Percentiles rank a stretch among this genome's conserved stretches.
Conservation (phyloP, 2,888 invertebrate species). For the Dione juno region DNA sequence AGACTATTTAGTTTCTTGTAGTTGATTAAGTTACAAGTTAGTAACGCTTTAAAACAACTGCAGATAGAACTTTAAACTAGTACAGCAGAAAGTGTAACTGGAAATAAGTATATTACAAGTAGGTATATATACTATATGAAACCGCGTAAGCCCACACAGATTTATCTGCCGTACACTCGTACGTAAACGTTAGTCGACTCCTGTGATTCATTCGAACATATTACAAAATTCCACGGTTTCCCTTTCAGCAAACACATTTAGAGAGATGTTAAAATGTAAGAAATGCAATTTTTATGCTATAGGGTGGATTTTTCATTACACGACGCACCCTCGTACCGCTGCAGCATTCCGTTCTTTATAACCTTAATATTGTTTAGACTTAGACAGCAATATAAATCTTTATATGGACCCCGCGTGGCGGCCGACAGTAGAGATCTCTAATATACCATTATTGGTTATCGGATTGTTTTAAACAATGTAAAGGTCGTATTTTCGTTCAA, state of each 20-base stretch:
- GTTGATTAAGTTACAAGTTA: background rate
- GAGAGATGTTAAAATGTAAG: conserved; percentile 53
- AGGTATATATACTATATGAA: background rate
- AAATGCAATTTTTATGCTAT: conserved; percentile 59
- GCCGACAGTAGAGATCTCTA: conserved; percentile 38
- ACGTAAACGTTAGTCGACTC: background rate
- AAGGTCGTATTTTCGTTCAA: conserved; percentile 53
- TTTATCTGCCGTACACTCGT: background rate
- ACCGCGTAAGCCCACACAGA: background rate
- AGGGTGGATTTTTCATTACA: conserved; percentile 69
- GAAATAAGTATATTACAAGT: conserved; percentile 7
- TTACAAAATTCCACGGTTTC: conserved; percentile 23
- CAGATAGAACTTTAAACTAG: conserved; percentile 3
- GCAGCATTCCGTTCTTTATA: conserved; percentile 64
- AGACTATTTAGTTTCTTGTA: too few relatives aligned
- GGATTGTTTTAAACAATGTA: conserved; percentile 59
- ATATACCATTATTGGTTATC: conserved; percentile 69
- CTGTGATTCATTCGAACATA: conserved; percentile 1
- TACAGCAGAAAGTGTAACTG: background rate
- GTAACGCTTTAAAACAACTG: conserved; percentile 4
- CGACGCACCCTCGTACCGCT: conserved; percentile 57
- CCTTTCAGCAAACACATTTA: conserved; percentile 30
- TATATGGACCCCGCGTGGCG: conserved; percentile 57
- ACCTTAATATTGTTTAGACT: conserved; percentile 71
- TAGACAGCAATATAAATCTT: conserved; percentile 69